Evolutionary conservation across 92 coral and sea anemone genomes (phyloP), one percentile per base, ranked within the genome.

Genomic region (Epizoanthus scotinus): DNA sequence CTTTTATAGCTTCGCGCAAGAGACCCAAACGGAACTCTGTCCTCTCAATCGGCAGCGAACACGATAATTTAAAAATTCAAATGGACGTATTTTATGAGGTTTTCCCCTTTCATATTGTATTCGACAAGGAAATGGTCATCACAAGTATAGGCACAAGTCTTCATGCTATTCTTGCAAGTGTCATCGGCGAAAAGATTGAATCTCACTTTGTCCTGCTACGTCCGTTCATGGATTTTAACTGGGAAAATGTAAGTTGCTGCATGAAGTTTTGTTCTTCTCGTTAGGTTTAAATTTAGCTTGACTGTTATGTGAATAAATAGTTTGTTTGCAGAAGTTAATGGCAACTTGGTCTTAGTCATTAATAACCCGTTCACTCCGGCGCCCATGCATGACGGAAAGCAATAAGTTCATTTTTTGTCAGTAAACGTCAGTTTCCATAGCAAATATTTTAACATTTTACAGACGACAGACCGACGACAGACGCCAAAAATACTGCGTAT

Each of bases 21-120:
- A 56, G 90, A 4, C 94, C 94, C 0, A 93, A 93, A 64, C 78
- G 97, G 8, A 93, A 93, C 6, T 93, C 97, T 0, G 94, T 93
- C 6, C 86, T 93, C 42, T 93, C 97, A 13, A 83, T 93, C 2
- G 83, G 81, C 67, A 88, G 91, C n/a, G 92, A 93, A 17, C 65
- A 82, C 26, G 94, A 84, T 21, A 91, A 84, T 49, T 81, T 88
- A 0, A 87, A 88, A 56, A 93, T 93, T 31, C 91, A 87, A 71
- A 90, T 93, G 92, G 97, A 88, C 13, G 92, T 93, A 0, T 90
- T 93, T 27, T 90, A 93, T 52, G 97, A 90, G 86, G 94, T 90
- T 61, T 90, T 93, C 74, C 97, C 97, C 42, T 93, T 93, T 84
- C 97, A 93, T 36, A 85, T 93, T 77, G 92, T 93, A 1, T 93